Evolutionary conservation across 2,113 vertebrate species (phyloP), one percentile per base, ranked within the genome.

Genomic region (Neomonachus schauinslandi): DNA sequence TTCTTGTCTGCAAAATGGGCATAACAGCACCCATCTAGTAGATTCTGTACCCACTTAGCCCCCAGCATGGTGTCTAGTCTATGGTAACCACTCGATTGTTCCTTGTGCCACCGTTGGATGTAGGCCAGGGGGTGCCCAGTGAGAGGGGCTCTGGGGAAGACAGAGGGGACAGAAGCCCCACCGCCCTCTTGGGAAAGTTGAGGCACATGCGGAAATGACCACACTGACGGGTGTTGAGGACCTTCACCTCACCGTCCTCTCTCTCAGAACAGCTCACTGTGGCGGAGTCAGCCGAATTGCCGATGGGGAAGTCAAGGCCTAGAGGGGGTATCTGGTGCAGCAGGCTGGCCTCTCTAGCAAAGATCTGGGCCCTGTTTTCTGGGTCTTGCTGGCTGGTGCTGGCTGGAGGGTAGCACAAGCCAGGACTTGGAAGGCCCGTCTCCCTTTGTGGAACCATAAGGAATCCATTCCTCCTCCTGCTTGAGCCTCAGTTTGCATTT

Each of bases 251-350:
- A 11, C 49, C 6, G 4, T 33, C 2, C 13, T 86, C 33, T n/a
- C 16, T 63, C 21, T 46, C 7, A 3, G 53, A 67, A 2, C 2
- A 22, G 63, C 46, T 63, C 39, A 3, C 55, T 6, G 7, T 57
- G 74, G 31, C 31, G 0, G 19, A 16, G 5, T 53, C 14, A 10
- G 39, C 57, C 9, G 0, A 2, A 26, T 1, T 9, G 8, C 49
- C 33, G 89, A 18, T 18, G 16, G 59, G 42, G 31, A 63, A n/a
- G 11, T 22, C 2, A 2, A 36, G 83, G 72, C 79, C 24, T 21
- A 8, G 69, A 65, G 42, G 2, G 42, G 36, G 26, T 14, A 11
- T 12, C 12, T 5, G 63, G 13, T 0, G 63, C 5, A 16, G 28
- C 2, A 39, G n/a, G 18, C 69, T 28, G 51, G 11, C 8, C 46